Conservation (phyloP, 2,797 vertebrate genomes). For the Acropternis orthonyx region DNA sequence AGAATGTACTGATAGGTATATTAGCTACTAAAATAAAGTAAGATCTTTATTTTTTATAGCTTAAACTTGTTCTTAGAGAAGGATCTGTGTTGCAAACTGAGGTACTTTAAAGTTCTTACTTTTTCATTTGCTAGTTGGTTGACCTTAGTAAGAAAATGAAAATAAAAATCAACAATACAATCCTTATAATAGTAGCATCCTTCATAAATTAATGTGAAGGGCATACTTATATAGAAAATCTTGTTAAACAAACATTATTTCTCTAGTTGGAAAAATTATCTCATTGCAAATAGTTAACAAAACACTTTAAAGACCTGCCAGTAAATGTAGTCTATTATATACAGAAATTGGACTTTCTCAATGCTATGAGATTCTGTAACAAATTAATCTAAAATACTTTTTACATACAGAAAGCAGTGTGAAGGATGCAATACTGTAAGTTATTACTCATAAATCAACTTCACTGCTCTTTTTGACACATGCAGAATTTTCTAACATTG, state of each 20-base stretch:
- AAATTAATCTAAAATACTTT: not conserved
- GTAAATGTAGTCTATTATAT: not conserved
- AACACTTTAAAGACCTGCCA: not conserved
- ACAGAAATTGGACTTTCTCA: not conserved
- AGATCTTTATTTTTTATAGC: not conserved
- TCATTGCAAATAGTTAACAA: not conserved
- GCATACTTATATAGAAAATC: not conserved
- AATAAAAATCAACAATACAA: not conserved
- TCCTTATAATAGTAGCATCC: not conserved
- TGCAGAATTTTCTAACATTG: not conserved
- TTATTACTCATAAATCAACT: not conserved
- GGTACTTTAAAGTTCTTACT: fast-evolving
- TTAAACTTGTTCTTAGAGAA: not conserved
- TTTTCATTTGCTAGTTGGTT: not conserved
- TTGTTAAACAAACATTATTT: not conserved
- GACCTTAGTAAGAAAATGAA: not conserved
- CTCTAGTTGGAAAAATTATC: not conserved
- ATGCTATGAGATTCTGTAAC: not conserved
- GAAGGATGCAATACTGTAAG: not conserved
- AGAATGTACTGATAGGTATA: not conserved
- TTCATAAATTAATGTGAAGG: not conserved
- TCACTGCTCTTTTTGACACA: not conserved
- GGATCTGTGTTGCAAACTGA: not conserved
- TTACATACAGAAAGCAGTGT: not conserved
- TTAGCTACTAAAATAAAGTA: not conserved